Base-by-base conservation (phyloP, 2,888 invertebrate species). In the Cerceris ruficornis region DNA sequence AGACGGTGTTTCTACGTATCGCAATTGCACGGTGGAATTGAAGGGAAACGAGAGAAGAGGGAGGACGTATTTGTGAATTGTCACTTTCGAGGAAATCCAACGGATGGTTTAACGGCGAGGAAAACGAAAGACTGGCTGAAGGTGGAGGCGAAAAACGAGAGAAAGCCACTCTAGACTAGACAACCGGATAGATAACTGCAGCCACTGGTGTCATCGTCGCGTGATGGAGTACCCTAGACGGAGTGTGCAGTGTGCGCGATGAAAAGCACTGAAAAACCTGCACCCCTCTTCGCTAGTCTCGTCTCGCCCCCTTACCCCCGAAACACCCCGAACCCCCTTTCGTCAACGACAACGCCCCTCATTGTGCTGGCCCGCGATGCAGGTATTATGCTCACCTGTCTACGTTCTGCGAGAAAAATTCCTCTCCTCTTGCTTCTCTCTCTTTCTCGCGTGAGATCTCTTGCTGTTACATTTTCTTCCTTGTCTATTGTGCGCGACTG, bases 141-240 rank as follows among this genome's bases (percentile, higher is more conserved):
- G 52, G 42, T 43, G 49, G 43, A 64, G 73, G 69, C 41, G 55
- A 60, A 71, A 69, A 81, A 70, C 74, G 77, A 62, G 68, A 69
- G 82, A 80, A 76, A 74, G 72, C 41, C 43, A 68, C 73, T 79
- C 77, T 79, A 82, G 82, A 79, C 85, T 74, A 87, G 87, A 88
- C 86, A 84, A 83, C 83, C 65, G 73, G 74, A 83, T 83, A 81
- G 83, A 81, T 78, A 81, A 81, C 81, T 83, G 81, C 86, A 82
- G 84, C 85, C 85, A 83, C 74, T 28, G 83, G 81, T 85, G 84
- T 85, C 83, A 85, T 84, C 85, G 81, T 85, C 82, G 75, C 82
- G 77, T 85, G 87, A 89, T 87, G 81, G 84, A 87, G 89, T 83
- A 84, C 86, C 83, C 88, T 89, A 86, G 86, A 88, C 84, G 69